Percentiles rank a stretch among this genome's conserved stretches.
phyloP scores from a whole-genome alignment of 35 echinoderm and acorn worm genomes.

The Eucidaris tribuloides region DNA sequence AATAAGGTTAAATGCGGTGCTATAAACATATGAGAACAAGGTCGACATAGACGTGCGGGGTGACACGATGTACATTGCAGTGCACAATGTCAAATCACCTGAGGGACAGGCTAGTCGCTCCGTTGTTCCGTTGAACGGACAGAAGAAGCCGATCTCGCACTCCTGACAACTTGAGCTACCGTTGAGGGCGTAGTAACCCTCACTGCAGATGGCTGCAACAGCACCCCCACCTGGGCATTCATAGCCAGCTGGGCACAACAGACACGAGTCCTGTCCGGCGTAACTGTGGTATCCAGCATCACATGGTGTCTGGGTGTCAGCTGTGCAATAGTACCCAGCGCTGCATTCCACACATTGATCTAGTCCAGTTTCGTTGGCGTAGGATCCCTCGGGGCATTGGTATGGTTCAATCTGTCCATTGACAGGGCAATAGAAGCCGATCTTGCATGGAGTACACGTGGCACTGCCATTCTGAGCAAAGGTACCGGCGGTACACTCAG shows the following conservation, averaged over 20 bases:
- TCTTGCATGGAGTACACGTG: conserved; percentile 54
- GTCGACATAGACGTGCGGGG: no score
- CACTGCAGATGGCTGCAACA: conserved; percentile 28
- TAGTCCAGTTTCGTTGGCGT: background rate
- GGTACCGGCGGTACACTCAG: conserved; percentile 39
- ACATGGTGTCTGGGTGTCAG: conserved; percentile 44
- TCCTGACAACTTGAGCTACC: conserved; percentile 64
- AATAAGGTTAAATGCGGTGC: no score
- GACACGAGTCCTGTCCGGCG: conserved; percentile 54
- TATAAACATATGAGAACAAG: no score
- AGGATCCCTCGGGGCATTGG: conserved; percentile 54
- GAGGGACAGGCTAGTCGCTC: conserved; percentile 54
- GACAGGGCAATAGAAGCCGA: conserved; percentile 64
- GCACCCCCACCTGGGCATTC: conserved; percentile 66
- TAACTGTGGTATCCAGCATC: conserved; percentile 67
- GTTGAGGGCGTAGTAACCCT: conserved; percentile 67
- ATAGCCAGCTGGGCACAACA: conserved; percentile 76
- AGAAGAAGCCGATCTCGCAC: conserved; percentile 80
- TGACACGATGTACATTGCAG: no score
- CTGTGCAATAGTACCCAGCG: conserved; percentile 71
- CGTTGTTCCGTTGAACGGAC: conserved; percentile 61
- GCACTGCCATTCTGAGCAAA: conserved; percentile 83
- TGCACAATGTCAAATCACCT: conserved; percentile 33
- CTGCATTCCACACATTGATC: conserved; percentile 49
- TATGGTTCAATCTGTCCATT: conserved; percentile 40